Conservation (phyloP, 1,140 invertebrate genomes). For the Temnothorax nylanderi region DNA sequence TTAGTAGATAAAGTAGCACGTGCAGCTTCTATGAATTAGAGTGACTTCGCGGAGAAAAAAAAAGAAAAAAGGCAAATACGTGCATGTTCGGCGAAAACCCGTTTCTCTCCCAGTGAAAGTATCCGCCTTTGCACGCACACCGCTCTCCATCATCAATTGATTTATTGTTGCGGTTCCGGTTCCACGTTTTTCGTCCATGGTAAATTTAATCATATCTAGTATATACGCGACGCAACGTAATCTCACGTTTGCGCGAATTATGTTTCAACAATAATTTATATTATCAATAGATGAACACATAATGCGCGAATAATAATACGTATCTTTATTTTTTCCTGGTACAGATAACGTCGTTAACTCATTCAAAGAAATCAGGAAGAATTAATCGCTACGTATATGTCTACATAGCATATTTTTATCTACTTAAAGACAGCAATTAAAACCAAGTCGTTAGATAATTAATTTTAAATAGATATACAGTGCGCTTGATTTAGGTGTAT, state of each 20-base stretch:
- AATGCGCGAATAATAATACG: not conserved
- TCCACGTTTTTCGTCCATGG: not conserved
- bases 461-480: not conserved
- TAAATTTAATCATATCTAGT: not conserved
- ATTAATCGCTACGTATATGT: not conserved
- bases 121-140: not conserved
- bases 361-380: not conserved
- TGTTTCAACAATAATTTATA: not conserved
- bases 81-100: slow-evolving; percentile 3
- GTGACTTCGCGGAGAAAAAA: not conserved
- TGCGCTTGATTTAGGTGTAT: not conserved
- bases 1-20: not conserved
- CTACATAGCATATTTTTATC: not conserved
- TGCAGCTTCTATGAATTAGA: not conserved
- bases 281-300: not conserved
- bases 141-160: not conserved
- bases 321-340: too few relatives aligned
- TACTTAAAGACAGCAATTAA: not conserved
- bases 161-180: not conserved
- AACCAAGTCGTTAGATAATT: not conserved
- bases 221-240: not conserved
- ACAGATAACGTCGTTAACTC: not conserved
- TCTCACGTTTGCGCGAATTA: not conserved
- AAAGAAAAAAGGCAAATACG: not conserved
- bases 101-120: slow-evolving; percentile 41